Conservation (phyloP, 2,797 vertebrate species). For the Gadopsis bispinosus region DNA sequence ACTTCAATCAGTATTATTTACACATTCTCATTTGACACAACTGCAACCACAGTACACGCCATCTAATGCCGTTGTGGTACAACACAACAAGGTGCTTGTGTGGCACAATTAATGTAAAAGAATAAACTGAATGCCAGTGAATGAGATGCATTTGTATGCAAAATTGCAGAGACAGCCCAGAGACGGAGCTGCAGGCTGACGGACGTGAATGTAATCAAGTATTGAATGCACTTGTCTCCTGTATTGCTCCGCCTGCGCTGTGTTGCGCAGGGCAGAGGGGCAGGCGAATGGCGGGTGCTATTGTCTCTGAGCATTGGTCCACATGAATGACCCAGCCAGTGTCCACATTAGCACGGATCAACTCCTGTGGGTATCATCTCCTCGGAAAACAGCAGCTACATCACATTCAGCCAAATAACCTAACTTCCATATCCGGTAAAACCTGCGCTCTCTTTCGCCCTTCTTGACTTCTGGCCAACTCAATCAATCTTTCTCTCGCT, state of each 20-base stretch:
- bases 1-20: conserved; percentile 49
- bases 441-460: conserved; percentile 47
- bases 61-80: conserved; percentile 33
- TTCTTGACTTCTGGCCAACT: conserved; percentile 53
- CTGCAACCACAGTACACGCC: conserved; percentile 9
- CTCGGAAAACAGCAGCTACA: conserved; percentile 57
- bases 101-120: conserved; percentile 48
- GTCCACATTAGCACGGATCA: conserved; percentile 78
- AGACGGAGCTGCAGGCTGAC: conserved; percentile 66
- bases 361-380: conserved; percentile 65
- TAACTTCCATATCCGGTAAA: conserved; percentile 62
- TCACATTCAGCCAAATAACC: conserved; percentile 62
- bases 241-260: conserved; percentile 8
- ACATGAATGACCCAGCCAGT: conserved; percentile 74
- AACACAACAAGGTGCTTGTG: conserved; percentile 23
- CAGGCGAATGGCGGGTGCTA: conserved; percentile 52
- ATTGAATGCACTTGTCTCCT: conserved; percentile 61
- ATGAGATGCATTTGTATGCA: conserved; percentile 77
- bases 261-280: conserved; percentile 29
- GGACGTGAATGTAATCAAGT: conserved; percentile 73
- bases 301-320: conserved; percentile 78
- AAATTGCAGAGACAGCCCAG: conserved; percentile 61
- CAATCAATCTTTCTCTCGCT: conserved; percentile 59
- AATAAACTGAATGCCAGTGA: conserved; percentile 63
- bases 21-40: conserved; percentile 41